phyloP scores from a whole-genome alignment of 1,140 invertebrate genomes.

The Temnothorax longispinosus region DNA sequence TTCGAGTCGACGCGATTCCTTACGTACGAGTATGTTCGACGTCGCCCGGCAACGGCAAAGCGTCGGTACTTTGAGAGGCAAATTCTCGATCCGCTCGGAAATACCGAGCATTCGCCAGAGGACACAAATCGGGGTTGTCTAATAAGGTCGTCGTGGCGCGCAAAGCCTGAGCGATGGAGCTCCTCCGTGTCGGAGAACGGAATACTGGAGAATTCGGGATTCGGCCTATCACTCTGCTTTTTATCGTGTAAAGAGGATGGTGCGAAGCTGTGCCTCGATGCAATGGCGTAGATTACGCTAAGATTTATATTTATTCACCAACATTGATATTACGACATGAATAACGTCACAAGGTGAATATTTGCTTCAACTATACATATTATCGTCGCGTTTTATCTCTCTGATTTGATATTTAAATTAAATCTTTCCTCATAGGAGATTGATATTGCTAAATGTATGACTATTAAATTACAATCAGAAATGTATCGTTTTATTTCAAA shows the following conservation, averaged over 20 bases:
- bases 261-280: neutral
- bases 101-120: conserved; percentile 78
- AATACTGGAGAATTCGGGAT: conserved; percentile 49
- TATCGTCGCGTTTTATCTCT: neutral
- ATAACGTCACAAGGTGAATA: neutral
- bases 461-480: neutral
- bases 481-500: neutral
- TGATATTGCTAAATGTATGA: neutral
- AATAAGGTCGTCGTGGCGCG: conserved; percentile 80
- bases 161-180: conserved; percentile 80
- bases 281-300: conserved; percentile 25
- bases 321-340: neutral
- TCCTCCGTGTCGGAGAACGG: conserved; percentile 22
- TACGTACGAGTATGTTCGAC: conserved; percentile 54
- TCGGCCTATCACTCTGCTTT: conserved; percentile 54
- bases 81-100: conserved; percentile 74
- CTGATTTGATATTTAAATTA: neutral
- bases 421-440: neutral
- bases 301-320: neutral
- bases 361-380: neutral
- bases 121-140: conserved; percentile 82
- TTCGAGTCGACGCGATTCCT: conserved; percentile 36
- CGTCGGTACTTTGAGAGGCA: conserved; percentile 33
- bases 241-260: conserved; percentile 46
- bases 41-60: conserved; percentile 22